phyloP scores from a whole-genome alignment of 2,113 vertebrate genomes.

The Gobio gobio region DNA sequence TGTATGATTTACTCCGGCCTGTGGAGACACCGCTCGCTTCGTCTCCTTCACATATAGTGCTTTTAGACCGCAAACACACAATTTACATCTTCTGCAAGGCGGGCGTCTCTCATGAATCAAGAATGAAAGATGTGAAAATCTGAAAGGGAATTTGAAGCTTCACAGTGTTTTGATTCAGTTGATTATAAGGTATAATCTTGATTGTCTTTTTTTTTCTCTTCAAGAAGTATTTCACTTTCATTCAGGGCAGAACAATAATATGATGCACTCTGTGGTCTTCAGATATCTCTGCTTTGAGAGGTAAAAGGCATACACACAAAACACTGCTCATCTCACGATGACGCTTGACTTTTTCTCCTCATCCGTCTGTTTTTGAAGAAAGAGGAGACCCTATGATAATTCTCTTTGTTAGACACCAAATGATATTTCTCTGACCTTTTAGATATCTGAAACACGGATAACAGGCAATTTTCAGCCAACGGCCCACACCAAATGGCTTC shows the following conservation, averaged over 20 bases:
- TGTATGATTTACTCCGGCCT: constrained; percentile 35
- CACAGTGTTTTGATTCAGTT: no score
- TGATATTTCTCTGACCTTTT: constrained; percentile 33
- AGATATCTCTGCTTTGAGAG: neutral
- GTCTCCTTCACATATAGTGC: neutral
- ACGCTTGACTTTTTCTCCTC: neutral
- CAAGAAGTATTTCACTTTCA: neutral
- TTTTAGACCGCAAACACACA: neutral
- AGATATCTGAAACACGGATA: constrained; percentile 11
- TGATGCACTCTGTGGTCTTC: neutral
- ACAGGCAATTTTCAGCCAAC: neutral
- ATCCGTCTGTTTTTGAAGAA: neutral
- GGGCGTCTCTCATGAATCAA: no score
- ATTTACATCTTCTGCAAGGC: neutral
- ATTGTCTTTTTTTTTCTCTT: neutral
- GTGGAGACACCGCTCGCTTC: neutral
- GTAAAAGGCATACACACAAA: neutral
- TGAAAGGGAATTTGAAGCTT: no score
- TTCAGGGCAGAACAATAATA: no score
- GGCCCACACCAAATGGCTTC: neutral
- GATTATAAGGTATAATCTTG: no score
- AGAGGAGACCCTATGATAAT: neutral
- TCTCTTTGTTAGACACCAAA: neutral
- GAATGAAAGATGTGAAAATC: no score
- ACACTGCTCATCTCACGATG: neutral